Percentiles rank a stretch among this genome's conserved stretches.
Conservation (phyloP, 2,888 invertebrate species). For the Torymus auratus region DNA sequence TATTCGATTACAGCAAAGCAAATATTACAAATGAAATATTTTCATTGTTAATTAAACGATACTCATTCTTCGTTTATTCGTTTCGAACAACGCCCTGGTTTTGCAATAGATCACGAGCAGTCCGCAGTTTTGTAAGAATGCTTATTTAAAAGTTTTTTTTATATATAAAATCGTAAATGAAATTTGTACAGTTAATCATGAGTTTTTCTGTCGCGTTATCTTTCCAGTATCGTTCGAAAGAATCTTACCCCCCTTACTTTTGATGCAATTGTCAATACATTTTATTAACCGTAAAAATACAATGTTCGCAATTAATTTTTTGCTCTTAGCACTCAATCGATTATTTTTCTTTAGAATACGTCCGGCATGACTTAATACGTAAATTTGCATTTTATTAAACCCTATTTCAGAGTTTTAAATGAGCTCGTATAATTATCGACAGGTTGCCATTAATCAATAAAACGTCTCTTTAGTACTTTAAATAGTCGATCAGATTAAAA, state of each 20-base stretch:
- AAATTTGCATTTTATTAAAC: background rate
- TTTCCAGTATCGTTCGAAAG: constrained; percentile 1
- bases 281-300: constrained; percentile 4
- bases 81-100: constrained; percentile 10
- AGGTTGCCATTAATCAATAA: constrained; percentile 11
- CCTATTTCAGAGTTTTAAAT: constrained; percentile 7
- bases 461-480: constrained; percentile 7
- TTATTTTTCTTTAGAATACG: constrained; percentile 5
- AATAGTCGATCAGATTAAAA: constrained; percentile 18
- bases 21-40: constrained; percentile 41
- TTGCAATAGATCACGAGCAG: constrained; percentile 5
- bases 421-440: background rate
- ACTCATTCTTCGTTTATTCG: background rate
- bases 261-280: constrained; percentile 3
- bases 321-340: background rate
- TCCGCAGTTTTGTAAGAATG: constrained; percentile 10
- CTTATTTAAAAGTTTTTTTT: constrained; percentile 33
- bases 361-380: background rate
- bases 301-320: background rate
- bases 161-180: constrained; percentile 39
- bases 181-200: constrained; percentile 45
- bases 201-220: background rate
- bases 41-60: constrained; percentile 12
- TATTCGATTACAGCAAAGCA: constrained; percentile 39
- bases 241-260: constrained; percentile 1